Conservation (phyloP, 2,113 vertebrate species). For the Bubalus kerabau region DNA sequence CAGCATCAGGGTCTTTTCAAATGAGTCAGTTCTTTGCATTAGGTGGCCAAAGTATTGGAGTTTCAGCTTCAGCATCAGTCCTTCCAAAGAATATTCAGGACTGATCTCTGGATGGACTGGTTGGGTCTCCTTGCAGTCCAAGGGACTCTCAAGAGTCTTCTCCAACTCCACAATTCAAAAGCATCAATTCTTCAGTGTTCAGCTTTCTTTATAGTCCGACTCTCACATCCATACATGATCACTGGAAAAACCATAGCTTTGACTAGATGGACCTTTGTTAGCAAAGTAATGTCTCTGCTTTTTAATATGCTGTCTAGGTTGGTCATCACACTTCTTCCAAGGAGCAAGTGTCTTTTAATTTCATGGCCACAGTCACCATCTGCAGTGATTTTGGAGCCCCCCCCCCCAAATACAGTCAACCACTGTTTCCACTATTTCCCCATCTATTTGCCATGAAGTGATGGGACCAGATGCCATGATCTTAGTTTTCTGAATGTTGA, state of each 20-base stretch:
- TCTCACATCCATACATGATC: background rate
- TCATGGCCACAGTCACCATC: background rate
- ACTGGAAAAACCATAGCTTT: background rate
- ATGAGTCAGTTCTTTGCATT: background rate
- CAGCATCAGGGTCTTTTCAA: background rate
- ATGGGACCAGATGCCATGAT: background rate
- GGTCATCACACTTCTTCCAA: too few relatives aligned
- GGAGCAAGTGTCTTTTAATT: too few relatives aligned
- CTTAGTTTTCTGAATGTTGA: background rate
- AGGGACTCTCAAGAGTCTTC: background rate
- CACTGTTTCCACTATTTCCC: background rate
- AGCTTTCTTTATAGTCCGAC: background rate
- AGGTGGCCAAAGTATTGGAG: background rate
- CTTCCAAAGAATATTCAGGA: background rate
- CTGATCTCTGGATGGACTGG: background rate
- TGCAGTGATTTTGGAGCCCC: background rate
- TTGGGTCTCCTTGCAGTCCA: background rate
- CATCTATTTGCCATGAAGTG: background rate
- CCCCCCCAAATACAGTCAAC: background rate
- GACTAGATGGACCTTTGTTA: background rate
- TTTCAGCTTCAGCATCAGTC: background rate
- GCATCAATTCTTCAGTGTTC: accelerated
- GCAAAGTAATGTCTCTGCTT: background rate
- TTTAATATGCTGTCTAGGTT: background rate
- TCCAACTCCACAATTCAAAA: background rate